Conservation (phyloP, 2,797 vertebrate genomes). For the Hephaestus fuliginosus region DNA sequence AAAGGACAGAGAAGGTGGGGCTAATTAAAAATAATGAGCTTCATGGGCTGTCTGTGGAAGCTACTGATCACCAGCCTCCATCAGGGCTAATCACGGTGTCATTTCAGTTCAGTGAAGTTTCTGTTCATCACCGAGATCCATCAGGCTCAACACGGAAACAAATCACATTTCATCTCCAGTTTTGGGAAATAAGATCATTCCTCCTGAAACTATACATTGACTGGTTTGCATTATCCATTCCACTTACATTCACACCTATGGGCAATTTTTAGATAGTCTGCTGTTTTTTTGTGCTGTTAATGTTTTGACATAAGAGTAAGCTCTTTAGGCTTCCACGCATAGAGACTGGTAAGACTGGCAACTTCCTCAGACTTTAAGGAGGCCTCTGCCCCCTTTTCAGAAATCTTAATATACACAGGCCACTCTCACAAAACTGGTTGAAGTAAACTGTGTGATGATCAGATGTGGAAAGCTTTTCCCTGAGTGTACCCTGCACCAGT, state of each 20-base stretch:
- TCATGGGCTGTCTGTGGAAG: slow-evolving; percentile 15
- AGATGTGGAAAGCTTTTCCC: no score
- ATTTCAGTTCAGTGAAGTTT: slow-evolving; percentile 22
- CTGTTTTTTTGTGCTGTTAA: background rate
- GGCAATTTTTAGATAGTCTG: background rate
- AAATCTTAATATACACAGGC: no score
- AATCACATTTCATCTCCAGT: background rate
- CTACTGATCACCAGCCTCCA: slow-evolving; percentile 7
- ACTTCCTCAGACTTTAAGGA: no score
- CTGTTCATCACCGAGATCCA: background rate
- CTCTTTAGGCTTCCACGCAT: background rate
- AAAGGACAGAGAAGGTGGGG: slow-evolving; percentile 25
- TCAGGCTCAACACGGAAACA: background rate
- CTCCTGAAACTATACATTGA: background rate
- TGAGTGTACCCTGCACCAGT: background rate
- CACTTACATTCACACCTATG: no score
- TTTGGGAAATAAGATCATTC: background rate
- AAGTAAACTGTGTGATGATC: no score
- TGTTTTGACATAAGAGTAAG: no score
- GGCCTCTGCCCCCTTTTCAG: no score
- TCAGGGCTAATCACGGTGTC: slow-evolving; percentile 11
- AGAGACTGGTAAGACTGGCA: no score
- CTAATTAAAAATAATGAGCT: slow-evolving; percentile 68
- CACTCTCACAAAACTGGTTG: no score
- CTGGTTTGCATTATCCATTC: background rate